phyloP scores from a whole-genome alignment of 2,113 vertebrate genomes.

The Callithrix jacchus region DNA sequence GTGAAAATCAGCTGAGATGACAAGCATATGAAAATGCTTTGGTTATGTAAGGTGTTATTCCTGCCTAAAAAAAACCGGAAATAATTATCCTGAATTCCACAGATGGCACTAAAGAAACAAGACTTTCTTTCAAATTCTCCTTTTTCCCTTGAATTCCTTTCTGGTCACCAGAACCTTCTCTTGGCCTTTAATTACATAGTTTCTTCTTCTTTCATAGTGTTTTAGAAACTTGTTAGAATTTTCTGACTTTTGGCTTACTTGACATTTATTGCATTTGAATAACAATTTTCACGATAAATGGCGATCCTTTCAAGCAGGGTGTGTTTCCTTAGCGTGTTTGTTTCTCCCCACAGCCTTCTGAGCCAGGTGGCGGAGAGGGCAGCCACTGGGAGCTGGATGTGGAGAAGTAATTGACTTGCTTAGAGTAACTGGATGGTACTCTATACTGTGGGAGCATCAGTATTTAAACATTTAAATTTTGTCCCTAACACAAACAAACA shows the following conservation, averaged over 20 bases:
- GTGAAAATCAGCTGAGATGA: neutral
- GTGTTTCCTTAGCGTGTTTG: neutral
- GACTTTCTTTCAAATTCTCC: neutral
- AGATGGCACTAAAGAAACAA: slow-evolving; percentile 45
- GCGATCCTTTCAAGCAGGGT: neutral
- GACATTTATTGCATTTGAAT: neutral
- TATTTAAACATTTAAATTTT: neutral
- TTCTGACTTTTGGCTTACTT: neutral
- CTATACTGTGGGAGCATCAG: neutral
- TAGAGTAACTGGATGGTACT: neutral
- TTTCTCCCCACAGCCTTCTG: neutral
- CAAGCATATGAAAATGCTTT: neutral
- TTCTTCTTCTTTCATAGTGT: neutral
- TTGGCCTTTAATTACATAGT: neutral
- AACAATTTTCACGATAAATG: neutral
- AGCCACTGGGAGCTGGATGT: neutral
- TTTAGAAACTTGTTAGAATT: neutral
- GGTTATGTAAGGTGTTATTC: slow-evolving; percentile 52
- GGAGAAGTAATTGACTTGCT: neutral
- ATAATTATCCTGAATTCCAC: slow-evolving; percentile 19
- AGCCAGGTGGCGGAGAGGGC: neutral
- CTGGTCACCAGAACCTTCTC: slow-evolving; percentile 12
- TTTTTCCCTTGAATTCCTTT: neutral
- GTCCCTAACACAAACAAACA: neutral
- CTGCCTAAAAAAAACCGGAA: slow-evolving; percentile 4